Conservation (phyloP, 30 jellyfish, hydroid and myxozoan genomes). For the Rhopilema esculentum region DNA sequence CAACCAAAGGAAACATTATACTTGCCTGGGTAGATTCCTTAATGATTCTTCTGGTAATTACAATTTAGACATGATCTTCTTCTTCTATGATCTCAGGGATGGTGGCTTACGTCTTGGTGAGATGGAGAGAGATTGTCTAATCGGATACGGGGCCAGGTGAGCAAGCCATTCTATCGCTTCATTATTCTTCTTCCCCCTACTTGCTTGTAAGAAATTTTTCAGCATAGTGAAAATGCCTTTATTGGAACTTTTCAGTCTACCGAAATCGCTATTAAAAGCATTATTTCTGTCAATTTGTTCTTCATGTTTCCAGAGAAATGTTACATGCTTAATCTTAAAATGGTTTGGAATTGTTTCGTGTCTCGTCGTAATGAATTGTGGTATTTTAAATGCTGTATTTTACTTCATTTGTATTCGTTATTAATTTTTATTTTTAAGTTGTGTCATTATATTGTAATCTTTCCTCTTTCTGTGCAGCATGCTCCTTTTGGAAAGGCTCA, state of each 20-base stretch:
- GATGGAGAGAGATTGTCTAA: slow-evolving; percentile 99
- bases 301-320: too few relatives aligned
- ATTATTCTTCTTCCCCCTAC: not conserved
- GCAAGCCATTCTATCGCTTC: not conserved
- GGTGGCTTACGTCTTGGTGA: slow-evolving; percentile 99
- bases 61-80: not conserved
- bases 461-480: slow-evolving; percentile 62
- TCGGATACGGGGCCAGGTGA: slow-evolving; percentile 99
- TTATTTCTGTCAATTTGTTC: too few relatives aligned
- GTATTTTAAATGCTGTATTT: not conserved
- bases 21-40: too few relatives aligned
- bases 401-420: not conserved
- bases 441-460: not conserved
- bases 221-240: not conserved
- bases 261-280: too few relatives aligned
- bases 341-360: too few relatives aligned
- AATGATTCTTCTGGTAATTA: too few relatives aligned
- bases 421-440: not conserved
- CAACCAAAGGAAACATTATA: too few relatives aligned
- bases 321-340: too few relatives aligned
- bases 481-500: slow-evolving; percentile 92
- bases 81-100: slow-evolving; percentile 68
- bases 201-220: not conserved
- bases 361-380: too few relatives aligned
- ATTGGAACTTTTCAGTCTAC: too few relatives aligned